phyloP scores from a whole-genome alignment of 1,140 invertebrate genomes.

The Hestina assimilis region DNA sequence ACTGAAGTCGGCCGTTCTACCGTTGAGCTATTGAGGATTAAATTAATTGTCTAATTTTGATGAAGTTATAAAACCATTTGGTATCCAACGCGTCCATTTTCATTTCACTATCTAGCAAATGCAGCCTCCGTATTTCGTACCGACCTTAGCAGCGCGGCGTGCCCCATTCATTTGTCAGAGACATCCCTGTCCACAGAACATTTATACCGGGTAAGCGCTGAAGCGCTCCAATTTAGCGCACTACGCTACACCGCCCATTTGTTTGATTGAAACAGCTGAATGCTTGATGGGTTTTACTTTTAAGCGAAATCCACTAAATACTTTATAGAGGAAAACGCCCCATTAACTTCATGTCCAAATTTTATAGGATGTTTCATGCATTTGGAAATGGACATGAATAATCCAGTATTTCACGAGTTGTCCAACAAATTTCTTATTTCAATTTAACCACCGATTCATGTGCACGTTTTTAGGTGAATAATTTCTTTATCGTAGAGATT shows the following conservation, averaged over 20 bases:
- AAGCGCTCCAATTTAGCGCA: slow-evolving; percentile 29
- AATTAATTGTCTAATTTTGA: neutral
- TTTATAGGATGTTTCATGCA: slow-evolving; percentile 9
- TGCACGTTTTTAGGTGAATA: too few species aligned
- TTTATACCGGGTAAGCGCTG: slow-evolving; percentile 28
- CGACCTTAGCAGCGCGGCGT: slow-evolving; percentile 14
- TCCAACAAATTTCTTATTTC: neutral
- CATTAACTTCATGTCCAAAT: slow-evolving; percentile 18
- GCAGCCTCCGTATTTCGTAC: slow-evolving; percentile 16
- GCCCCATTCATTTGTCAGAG: slow-evolving; percentile 34
- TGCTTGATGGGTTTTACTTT: slow-evolving; percentile 21
- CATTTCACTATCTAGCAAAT: neutral
- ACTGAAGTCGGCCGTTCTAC: too few species aligned
- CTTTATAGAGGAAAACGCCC: slow-evolving; percentile 22
- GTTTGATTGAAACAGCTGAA: slow-evolving; percentile 27
- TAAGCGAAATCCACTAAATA: slow-evolving; percentile 21
- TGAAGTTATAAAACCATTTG: neutral
- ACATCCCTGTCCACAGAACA: slow-evolving; percentile 28
- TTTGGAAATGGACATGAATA: slow-evolving; percentile 9
- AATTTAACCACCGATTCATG: neutral
- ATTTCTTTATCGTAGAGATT: too few species aligned
- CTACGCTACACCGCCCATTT: slow-evolving; percentile 18
- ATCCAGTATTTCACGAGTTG: neutral
- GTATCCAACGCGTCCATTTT: neutral
- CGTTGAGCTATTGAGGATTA: too few species aligned